These are phyloP conservation scores for Xiphophorus couchianus DNA, from an alignment of 2,113 vertebrate species.

Conservation along the genomic window DNA sequence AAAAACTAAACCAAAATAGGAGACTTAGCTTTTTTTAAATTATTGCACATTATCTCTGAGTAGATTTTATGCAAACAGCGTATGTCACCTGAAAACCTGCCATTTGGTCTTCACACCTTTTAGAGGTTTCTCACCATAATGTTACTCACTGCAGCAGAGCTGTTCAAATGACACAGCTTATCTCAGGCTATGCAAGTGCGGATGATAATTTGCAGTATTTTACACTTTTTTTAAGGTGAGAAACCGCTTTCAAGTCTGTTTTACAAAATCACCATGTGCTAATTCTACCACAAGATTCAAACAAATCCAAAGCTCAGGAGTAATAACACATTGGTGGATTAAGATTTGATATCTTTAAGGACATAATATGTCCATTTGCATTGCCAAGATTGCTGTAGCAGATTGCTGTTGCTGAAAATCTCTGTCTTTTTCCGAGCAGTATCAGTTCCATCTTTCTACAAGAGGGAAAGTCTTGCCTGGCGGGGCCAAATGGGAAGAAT, in stretches of 20 bases:
- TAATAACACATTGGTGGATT: neutral
- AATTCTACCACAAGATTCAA: slow-evolving; percentile 1
- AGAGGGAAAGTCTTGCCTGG: slow-evolving; percentile 41
- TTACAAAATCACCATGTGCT: neutral
- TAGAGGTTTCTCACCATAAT: slow-evolving; percentile 33
- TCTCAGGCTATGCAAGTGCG: slow-evolving; percentile 27
- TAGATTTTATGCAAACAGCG: slow-evolving; percentile 21
- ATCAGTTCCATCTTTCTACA: slow-evolving; percentile 46
- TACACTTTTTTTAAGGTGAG: neutral
- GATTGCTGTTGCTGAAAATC: slow-evolving; percentile 45
- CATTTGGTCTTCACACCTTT: slow-evolving; percentile 40
- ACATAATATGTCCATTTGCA: slow-evolving; percentile 29
- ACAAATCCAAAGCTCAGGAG: slow-evolving; percentile 10
- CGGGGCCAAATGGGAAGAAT: slow-evolving; percentile 58
- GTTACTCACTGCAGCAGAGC: slow-evolving; percentile 41
- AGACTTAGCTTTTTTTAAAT: slow-evolving; percentile 10
- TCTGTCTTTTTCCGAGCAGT: slow-evolving; percentile 44
- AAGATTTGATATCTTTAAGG: neutral
- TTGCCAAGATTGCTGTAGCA: slow-evolving; percentile 51
- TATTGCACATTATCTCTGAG: slow-evolving; percentile 9
- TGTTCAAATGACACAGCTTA: slow-evolving; percentile 23
- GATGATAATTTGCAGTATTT: slow-evolving; percentile 3
- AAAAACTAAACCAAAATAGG: slow-evolving; percentile 8
- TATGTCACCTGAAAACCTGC: slow-evolving; percentile 32
- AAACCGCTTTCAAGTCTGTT: slow-evolving; percentile 1